Conservation (phyloP, 2,888 invertebrate genomes). For the Amiota minor region DNA sequence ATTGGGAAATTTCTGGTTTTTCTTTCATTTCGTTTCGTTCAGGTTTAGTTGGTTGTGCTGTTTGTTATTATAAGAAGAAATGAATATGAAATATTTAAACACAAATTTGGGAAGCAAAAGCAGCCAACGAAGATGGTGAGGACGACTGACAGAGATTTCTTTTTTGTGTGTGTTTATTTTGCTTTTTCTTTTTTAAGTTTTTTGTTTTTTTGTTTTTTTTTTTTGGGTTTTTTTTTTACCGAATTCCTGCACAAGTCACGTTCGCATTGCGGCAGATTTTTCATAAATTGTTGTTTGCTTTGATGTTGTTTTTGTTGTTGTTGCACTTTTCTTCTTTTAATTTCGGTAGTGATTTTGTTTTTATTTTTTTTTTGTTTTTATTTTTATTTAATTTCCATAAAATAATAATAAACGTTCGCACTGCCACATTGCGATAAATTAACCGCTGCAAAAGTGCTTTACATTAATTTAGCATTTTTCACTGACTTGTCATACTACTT, state of each 20-base stretch:
- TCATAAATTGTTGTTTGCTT: neutral
- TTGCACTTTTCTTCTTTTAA: neutral
- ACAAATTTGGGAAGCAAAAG: conserved; percentile 6
- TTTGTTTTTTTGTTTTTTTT: conserved; percentile 2
- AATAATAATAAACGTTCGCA: conserved; percentile 26
- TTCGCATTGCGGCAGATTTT: conserved; percentile 14
- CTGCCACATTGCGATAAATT: conserved; percentile 41
- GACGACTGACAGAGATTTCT: neutral
- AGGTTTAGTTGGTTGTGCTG: neutral
- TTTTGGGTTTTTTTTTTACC: neutral
- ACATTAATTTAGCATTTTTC: conserved; percentile 61
- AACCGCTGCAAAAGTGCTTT: conserved; percentile 43
- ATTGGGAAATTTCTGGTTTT: neutral
- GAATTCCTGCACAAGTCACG: neutral
- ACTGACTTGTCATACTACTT: conserved; percentile 30
- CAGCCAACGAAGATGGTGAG: neutral
- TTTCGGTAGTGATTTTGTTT: neutral
- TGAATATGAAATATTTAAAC: conserved; percentile 27
- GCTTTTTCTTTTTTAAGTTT: neutral
- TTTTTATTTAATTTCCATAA: conserved; percentile 25
- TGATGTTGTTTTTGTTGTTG: neutral
- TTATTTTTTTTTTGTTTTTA: neutral
- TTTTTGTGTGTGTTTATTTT: conserved; percentile 3
- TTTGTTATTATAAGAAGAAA: conserved; percentile 12
- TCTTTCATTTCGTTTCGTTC: neutral